These are phyloP conservation scores for Notodonta dromedarius DNA, from an alignment of 2,888 invertebrate genomes.

Conservation along the genomic window DNA sequence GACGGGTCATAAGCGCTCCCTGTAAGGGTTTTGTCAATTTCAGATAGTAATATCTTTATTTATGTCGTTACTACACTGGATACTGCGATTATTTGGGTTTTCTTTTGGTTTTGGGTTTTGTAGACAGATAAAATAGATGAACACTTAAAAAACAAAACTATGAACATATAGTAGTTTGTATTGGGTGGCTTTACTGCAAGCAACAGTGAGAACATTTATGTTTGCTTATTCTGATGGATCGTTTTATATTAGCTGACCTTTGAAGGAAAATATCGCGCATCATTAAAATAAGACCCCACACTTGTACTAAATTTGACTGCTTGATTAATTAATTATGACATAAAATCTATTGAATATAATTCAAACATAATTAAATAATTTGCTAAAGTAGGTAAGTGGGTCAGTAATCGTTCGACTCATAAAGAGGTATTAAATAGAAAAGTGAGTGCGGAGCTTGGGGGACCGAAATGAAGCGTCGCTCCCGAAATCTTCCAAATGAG, in stretches of 20 bases:
- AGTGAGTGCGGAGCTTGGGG: conserved; percentile 14
- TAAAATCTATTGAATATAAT: neutral
- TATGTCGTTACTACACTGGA: neutral
- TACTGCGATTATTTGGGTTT: neutral
- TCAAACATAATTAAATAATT: neutral
- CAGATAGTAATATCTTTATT: neutral
- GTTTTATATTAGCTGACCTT: too few relatives aligned
- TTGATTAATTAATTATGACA: neutral
- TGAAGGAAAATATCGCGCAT: too few relatives aligned
- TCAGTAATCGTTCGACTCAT: conserved; percentile 6
- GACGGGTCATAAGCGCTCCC: neutral
- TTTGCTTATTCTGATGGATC: too few relatives aligned
- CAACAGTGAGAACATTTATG: too few relatives aligned
- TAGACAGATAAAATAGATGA: too few relatives aligned
- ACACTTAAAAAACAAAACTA: too few relatives aligned
- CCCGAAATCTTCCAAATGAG: conserved; percentile 4
- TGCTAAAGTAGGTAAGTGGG: neutral
- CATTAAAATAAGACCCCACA: too few relatives aligned
- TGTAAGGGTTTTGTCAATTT: neutral
- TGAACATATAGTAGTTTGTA: too few relatives aligned
- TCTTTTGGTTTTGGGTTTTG: too few relatives aligned
- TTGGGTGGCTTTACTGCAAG: too few relatives aligned
- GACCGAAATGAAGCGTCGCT: conserved; percentile 21
- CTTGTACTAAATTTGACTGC: neutral
- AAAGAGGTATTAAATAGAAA: conserved; percentile 16